These are phyloP conservation scores for Glaucidium brasilianum DNA, from an alignment of 2,113 vertebrate species.

Conservation along the genomic window DNA sequence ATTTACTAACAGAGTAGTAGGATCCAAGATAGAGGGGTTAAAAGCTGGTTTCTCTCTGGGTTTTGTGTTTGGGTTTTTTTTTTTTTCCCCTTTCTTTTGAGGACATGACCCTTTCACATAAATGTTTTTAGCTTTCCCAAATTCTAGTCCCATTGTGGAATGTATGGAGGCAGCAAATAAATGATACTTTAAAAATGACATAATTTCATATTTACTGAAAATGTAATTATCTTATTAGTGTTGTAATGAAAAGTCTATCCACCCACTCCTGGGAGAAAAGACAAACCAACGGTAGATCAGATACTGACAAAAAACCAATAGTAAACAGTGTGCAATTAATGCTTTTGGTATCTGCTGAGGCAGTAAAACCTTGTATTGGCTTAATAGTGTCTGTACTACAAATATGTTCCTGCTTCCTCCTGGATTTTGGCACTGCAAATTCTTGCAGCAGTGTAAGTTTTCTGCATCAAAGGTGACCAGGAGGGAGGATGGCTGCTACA, in stretches of 20 bases:
- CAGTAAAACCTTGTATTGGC: neutral
- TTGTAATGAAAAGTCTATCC: constrained; percentile 46
- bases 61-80: too few species aligned
- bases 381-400: neutral
- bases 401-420: neutral
- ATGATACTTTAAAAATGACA: constrained; percentile 3
- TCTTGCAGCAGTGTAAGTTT: neutral
- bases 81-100: neutral
- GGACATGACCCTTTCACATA: constrained; percentile 21
- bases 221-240: constrained; percentile 44
- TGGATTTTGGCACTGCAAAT: neutral
- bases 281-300: constrained; percentile 28
- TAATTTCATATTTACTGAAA: constrained; percentile 58
- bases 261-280: constrained; percentile 17
- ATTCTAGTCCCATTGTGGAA: constrained; percentile 37
- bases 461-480: neutral
- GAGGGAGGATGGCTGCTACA: neutral
- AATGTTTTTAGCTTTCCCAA: neutral
- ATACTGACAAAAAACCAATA: constrained; percentile 47
- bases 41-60: neutral
- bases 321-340: neutral
- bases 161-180: constrained; percentile 57
- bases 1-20: constrained; percentile 33
- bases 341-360: constrained; percentile 35
- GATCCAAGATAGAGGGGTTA: neutral